Base-by-base conservation (phyloP, 2,888 invertebrate species). In the Heliconius hortense region DNA sequence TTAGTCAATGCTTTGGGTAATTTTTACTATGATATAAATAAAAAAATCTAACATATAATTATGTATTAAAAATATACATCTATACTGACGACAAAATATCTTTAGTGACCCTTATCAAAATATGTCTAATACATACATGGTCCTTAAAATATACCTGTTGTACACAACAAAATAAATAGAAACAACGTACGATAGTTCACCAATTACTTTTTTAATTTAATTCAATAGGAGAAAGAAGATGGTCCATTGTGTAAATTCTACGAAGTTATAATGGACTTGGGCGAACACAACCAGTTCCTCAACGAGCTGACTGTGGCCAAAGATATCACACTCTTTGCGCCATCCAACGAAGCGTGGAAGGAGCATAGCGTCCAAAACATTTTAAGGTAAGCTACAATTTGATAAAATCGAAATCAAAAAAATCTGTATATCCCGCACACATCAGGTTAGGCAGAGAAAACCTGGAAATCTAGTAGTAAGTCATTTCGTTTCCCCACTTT, bases 331-430 rank as follows among this genome's bases (percentile, higher is more conserved):
- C 94, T 98, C 76, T 97, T 98, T 87, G 98, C 98, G 2, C 98
- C 98, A 0, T 97, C 97, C 84, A 98, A 98, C 86, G 96, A 96
- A 78, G 98, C 98, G 21, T 97, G 98, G 96, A 95, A 95, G 69
- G 96, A 96, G 80, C 95, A 96, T 68, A 96, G 96, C 79, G 95
- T 97, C n/a, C 95, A 96, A 83, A 95, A 96, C 83, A 95, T 97
- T 78, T 90, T 96, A 73, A 94, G 95, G 95, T 95, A 84, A n/a
- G 10, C 10, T n/a, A n/a, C 10, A n/a, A 56, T 56, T 56, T 43
- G 15, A 15, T 43, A 43, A 43, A 43, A 43, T 35, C 31, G 8
- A 31, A 31, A 8, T 31, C 10, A 35, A 35, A 35, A 35, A 35
- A 35, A 35, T 35, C 35, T 10, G 35, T 8, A 0, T 48, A 48